Conservation (phyloP, 2,797 vertebrate species). For the Squalus acanthias region DNA sequence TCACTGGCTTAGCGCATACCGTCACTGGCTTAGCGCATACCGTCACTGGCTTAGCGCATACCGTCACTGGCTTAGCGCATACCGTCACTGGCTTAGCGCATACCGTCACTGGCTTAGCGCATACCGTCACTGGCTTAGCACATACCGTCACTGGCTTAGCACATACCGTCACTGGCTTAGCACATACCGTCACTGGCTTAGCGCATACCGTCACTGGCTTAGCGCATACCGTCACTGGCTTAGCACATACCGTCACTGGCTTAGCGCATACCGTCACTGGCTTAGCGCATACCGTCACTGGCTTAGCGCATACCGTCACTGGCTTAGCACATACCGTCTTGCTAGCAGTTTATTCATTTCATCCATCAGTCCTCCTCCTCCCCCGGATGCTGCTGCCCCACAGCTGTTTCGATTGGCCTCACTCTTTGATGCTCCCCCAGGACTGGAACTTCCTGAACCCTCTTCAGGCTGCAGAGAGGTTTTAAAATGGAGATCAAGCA, state of each 20-base stretch:
- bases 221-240: constrained; percentile 66
- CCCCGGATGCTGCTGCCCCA: constrained; percentile 52
- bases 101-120: constrained; percentile 65
- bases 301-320: constrained; percentile 67
- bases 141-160: constrained; percentile 66
- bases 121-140: constrained; percentile 66
- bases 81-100: constrained; percentile 67
- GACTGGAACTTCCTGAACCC: constrained; percentile 73
- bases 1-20: constrained; percentile 62
- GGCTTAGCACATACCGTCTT: constrained; percentile 71
- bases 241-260: constrained; percentile 67
- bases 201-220: constrained; percentile 67
- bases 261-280: constrained; percentile 64
- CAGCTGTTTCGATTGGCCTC: constrained; percentile 86
- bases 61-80: constrained; percentile 62
- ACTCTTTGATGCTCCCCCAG: constrained; percentile 75
- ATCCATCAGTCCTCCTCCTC: constrained; percentile 88
- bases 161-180: constrained; percentile 67
- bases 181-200: constrained; percentile 66
- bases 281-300: constrained; percentile 66
- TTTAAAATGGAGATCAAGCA: not conserved
- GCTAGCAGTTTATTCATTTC: constrained; percentile 99
- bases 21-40: constrained; percentile 63
- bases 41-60: constrained; percentile 63
- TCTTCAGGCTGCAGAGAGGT: constrained; percentile 79